Evolutionary conservation across 2,797 vertebrate species (phyloP).

Genomic region (Sebastiscus albofasciatus): DNA sequence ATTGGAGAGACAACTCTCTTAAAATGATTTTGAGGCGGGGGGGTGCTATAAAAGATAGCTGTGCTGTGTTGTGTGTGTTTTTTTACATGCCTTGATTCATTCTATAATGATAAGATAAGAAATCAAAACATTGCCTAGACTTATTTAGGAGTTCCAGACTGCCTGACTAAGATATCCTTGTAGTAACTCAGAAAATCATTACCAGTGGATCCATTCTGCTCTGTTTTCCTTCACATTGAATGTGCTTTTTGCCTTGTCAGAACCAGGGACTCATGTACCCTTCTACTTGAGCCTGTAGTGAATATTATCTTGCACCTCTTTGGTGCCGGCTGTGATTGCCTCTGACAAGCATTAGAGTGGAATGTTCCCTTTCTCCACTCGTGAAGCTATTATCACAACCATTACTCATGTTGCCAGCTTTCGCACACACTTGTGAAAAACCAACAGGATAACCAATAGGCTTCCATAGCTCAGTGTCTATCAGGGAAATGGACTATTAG

Average conservation of each 20-base stretch:
- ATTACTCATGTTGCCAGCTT: slow-evolving; percentile 60
- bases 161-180: slow-evolving; percentile 5
- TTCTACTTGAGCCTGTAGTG: slow-evolving; percentile 33
- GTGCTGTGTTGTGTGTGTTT: slow-evolving; percentile 71
- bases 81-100: slow-evolving; percentile 70
- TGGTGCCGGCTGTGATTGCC: slow-evolving; percentile 44
- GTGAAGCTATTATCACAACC: slow-evolving; percentile 68
- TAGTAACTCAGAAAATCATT: background rate
- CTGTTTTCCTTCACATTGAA: background rate
- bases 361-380: slow-evolving; percentile 68
- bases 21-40: slow-evolving; percentile 84
- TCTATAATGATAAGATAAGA: slow-evolving; percentile 18
- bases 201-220: background rate
- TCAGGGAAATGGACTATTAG: slow-evolving; percentile 65
- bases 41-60: slow-evolving; percentile 49
- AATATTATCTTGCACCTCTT: slow-evolving; percentile 49
- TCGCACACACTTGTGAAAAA: slow-evolving; percentile 63
- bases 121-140: background rate
- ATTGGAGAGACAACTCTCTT: slow-evolving; percentile 86
- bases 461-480: slow-evolving; percentile 56
- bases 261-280: slow-evolving; percentile 17
- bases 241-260: slow-evolving; percentile 19
- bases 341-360: slow-evolving; percentile 63
- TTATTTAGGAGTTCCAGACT: slow-evolving; percentile 4
- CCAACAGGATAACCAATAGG: slow-evolving; percentile 61